Evolutionary conservation across 1,140 invertebrate genomes (phyloP).

Genomic region (Eumaeus atala): DNA sequence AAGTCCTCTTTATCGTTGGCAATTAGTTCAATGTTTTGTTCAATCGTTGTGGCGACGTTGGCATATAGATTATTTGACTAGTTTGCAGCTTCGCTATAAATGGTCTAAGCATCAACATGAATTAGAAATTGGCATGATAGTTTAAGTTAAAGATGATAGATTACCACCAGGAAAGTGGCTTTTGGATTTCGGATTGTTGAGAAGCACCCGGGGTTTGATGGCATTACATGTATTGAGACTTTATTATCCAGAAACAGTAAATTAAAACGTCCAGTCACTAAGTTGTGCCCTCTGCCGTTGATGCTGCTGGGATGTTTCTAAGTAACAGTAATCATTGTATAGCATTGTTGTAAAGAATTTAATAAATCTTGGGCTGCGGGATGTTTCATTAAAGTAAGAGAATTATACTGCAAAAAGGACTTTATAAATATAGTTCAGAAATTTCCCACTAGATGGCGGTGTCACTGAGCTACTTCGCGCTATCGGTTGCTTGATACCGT

Average conservation of each 20-base stretch:
- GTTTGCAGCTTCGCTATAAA: slow-evolving; percentile 5
- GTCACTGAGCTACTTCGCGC: no score
- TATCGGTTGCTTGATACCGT: no score
- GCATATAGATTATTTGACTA: slow-evolving; percentile 9
- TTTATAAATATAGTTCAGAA: no score
- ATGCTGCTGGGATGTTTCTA: no score
- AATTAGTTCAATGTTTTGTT: slow-evolving; percentile 8
- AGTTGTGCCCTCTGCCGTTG: slow-evolving; percentile 21
- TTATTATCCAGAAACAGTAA: slow-evolving; percentile 31
- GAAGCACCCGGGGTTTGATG: slow-evolving; percentile 44
- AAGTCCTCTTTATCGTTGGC: slow-evolving; percentile 10
- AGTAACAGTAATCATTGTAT: no score
- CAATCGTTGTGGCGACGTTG: slow-evolving; percentile 14
- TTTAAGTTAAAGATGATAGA: slow-evolving; percentile 12
- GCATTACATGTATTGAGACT: slow-evolving; percentile 44
- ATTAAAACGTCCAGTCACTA: slow-evolving; percentile 27
- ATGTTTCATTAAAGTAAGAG: no score
- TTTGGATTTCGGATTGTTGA: slow-evolving; percentile 42
- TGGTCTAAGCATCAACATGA: not conserved
- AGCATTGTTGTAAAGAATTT: no score
- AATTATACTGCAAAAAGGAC: no score
- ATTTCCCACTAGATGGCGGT: no score
- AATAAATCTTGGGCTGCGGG: no score
- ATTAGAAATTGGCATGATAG: slow-evolving; percentile 2
- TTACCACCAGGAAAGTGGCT: slow-evolving; percentile 49